Evolutionary conservation across 2,888 invertebrate species (phyloP).

Genomic region (Bursaphelenchus okinawaensis): DNA sequence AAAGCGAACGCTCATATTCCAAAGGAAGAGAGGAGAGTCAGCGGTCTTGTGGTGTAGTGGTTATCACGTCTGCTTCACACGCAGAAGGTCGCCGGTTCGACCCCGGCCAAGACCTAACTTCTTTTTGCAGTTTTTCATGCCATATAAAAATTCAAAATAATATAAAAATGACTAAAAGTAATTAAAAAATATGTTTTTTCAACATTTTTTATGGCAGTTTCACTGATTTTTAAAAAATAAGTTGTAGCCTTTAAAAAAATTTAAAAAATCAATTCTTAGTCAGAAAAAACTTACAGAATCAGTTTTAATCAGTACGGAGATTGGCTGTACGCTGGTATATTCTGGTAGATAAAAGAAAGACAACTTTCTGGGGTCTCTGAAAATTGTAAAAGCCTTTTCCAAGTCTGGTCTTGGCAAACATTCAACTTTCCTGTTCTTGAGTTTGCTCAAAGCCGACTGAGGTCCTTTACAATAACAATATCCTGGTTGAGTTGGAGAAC

Average conservation of each 20-base stretch:
- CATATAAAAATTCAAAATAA: too few species aligned
- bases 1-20: background rate
- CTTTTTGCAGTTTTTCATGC: background rate
- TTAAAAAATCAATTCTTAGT: too few species aligned
- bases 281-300: background rate
- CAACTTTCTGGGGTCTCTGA: background rate
- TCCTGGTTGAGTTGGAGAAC: background rate
- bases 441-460: background rate
- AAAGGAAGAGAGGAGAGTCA: background rate
- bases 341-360: background rate
- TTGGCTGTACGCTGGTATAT: background rate
- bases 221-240: too few species aligned
- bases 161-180: too few species aligned
- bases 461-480: background rate
- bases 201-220: too few species aligned
- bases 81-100: conserved; percentile 48
- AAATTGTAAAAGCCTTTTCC: background rate
- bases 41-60: conserved; percentile 36
- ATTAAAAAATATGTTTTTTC: too few species aligned
- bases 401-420: background rate
- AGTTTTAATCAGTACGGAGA: background rate
- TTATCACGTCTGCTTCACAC: conserved; percentile 51
- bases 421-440: background rate
- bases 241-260: too few species aligned
- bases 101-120: conserved; percentile 35